phyloP scores from a whole-genome alignment of 2,888 invertebrate genomes.

The Heliconius ethilla region DNA sequence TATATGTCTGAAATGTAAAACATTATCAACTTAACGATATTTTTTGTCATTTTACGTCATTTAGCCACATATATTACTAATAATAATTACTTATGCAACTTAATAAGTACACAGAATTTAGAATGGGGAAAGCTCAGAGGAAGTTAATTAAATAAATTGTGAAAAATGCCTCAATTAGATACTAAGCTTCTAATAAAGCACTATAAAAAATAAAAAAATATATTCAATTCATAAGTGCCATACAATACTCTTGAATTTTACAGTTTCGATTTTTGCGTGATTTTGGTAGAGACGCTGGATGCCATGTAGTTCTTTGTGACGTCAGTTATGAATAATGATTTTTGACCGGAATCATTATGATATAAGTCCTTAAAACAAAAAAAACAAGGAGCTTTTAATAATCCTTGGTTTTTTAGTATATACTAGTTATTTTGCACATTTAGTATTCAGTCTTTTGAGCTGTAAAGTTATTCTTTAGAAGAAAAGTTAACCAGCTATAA shows the following conservation, averaged over 20 bases:
- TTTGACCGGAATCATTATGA: neutral
- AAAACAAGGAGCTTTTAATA: constrained; percentile 3
- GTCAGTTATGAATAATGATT: neutral
- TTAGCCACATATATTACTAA: neutral
- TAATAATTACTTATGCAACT: neutral
- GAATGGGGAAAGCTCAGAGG: neutral
- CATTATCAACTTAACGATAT: neutral
- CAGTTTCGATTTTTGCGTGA: neutral
- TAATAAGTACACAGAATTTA: neutral
- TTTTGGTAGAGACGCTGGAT: neutral
- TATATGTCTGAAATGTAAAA: no score
- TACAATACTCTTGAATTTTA: neutral
- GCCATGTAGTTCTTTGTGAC: neutral
- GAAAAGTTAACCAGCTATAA: no score
- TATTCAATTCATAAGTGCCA: neutral
- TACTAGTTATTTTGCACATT: constrained; percentile 2
- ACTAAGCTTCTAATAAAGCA: neutral
- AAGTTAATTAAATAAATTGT: no score
- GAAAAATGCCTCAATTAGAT: neutral
- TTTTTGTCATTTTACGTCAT: neutral
- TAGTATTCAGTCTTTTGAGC: constrained; percentile 23
- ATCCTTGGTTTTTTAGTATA: constrained; percentile 1
- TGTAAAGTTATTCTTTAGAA: neutral
- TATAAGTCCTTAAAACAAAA: constrained; percentile 1
- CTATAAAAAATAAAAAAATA: neutral